Evolutionary conservation across 2,888 invertebrate species (phyloP).

Genomic region (Caenorhabditis sulstoni): DNA sequence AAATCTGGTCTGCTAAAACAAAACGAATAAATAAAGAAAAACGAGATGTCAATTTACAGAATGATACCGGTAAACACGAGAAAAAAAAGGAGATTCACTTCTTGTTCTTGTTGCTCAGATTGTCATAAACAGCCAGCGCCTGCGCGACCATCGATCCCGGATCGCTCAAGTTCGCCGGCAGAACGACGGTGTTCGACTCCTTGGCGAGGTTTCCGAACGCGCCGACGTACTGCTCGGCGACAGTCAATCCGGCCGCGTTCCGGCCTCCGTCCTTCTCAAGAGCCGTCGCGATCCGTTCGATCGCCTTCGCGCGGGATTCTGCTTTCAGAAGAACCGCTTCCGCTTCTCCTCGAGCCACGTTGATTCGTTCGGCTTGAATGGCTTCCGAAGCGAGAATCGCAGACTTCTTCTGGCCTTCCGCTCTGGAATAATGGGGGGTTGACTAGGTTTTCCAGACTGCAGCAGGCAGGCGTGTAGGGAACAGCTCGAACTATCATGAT

Average conservation of each 20-base stretch:
- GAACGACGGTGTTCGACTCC: slow-evolving; percentile 92
- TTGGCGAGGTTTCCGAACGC: slow-evolving; percentile 95
- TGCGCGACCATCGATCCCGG: slow-evolving; percentile 75
- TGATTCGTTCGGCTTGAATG: slow-evolving; percentile 84
- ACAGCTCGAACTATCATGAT: too few relatives aligned
- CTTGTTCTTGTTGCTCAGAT: slow-evolving; percentile 45
- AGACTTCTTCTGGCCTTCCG: slow-evolving; percentile 90
- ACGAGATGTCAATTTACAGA: slow-evolving; percentile 12
- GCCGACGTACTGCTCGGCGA: slow-evolving; percentile 96
- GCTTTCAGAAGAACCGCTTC: slow-evolving; percentile 92
- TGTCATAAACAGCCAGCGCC: slow-evolving; percentile 75
- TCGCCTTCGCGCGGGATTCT: slow-evolving; percentile 90
- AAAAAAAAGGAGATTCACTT: not conserved
- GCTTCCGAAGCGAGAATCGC: slow-evolving; percentile 91
- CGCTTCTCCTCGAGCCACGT: slow-evolving; percentile 85
- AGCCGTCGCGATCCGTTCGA: slow-evolving; percentile 87
- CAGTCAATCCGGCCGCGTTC: slow-evolving; percentile 89
- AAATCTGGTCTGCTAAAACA: too few relatives aligned
- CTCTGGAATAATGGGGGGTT: slow-evolving; percentile 81
- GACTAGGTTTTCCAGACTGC: too few relatives aligned
- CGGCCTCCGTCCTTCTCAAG: slow-evolving; percentile 59
- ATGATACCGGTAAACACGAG: slow-evolving; percentile 12
- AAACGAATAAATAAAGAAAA: too few relatives aligned
- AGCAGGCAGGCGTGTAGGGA: too few relatives aligned
- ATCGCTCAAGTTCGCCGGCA: slow-evolving; percentile 84